Evolutionary conservation across 2,797 vertebrate species (phyloP).

Genomic region (Mormyrops boulengeri): DNA sequence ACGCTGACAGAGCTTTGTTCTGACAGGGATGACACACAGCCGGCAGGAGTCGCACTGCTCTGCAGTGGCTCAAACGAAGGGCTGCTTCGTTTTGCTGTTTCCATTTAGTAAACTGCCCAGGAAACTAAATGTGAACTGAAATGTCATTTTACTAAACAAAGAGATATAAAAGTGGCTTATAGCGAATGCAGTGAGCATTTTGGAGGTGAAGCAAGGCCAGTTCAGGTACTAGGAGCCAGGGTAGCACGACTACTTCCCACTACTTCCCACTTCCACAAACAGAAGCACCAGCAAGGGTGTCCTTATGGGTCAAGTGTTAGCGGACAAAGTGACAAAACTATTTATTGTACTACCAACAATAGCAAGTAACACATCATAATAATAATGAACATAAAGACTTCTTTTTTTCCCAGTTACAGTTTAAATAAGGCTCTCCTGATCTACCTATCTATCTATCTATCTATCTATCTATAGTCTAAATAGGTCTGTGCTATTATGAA

Average conservation of each 20-base stretch:
- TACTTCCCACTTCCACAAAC: not conserved
- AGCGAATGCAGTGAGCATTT: not conserved
- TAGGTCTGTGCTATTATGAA: not conserved
- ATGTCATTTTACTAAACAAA: not conserved
- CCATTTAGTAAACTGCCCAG: not conserved
- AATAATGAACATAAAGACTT: no score
- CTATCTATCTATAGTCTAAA: not conserved
- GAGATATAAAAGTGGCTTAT: not conserved
- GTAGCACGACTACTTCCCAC: not conserved
- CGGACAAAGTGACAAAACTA: not conserved
- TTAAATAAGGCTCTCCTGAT: no score
- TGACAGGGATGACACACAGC: not conserved
- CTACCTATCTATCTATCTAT: no score
- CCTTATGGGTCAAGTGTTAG: not conserved
- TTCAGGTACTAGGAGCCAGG: not conserved
- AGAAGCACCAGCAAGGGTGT: not conserved
- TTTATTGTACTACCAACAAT: not conserved
- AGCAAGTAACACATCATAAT: not conserved
- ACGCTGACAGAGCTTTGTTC: not conserved
- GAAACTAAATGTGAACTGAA: not conserved
- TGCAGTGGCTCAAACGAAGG: not conserved
- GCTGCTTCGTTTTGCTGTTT: not conserved
- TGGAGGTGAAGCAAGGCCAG: not conserved
- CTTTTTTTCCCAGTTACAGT: no score
- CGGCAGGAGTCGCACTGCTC: not conserved